phyloP scores from a whole-genome alignment of 2,888 invertebrate species.

The Archips crataeganus region DNA sequence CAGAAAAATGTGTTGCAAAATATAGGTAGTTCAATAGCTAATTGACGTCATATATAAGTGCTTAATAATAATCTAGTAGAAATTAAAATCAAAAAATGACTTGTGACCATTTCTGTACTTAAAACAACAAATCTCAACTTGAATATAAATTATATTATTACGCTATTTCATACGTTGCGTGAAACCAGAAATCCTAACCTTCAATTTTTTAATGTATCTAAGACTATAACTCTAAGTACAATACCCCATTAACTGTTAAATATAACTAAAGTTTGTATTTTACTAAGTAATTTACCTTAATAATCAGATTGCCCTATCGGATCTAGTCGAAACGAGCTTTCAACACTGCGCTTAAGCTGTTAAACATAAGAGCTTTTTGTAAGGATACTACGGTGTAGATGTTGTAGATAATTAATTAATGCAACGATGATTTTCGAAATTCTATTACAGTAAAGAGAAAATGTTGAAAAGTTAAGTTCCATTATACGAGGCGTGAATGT shows the following conservation, averaged over 20 bases:
- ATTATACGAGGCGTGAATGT: slow-evolving; percentile 44
- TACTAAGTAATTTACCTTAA: slow-evolving; percentile 33
- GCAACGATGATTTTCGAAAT: slow-evolving; percentile 58
- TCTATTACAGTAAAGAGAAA: slow-evolving; percentile 52
- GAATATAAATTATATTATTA: not conserved
- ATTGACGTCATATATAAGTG: too few species aligned
- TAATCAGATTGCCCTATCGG: slow-evolving; percentile 46
- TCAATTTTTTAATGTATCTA: not conserved
- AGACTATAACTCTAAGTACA: not conserved
- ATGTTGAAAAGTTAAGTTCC: slow-evolving; percentile 53
- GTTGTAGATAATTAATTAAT: slow-evolving; percentile 66
- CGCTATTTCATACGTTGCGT: too few species aligned
- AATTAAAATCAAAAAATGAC: not conserved
- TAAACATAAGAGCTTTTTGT: slow-evolving; percentile 80
- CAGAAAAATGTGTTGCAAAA: too few species aligned
- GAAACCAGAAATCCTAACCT: not conserved
- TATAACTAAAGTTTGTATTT: slow-evolving; percentile 24
- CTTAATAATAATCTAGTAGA: too few species aligned
- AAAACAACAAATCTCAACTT: not conserved
- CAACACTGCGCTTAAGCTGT: slow-evolving; percentile 72
- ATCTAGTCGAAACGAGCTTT: slow-evolving; percentile 74
- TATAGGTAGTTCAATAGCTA: too few species aligned
- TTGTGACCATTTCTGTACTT: not conserved
- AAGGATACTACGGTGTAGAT: slow-evolving; percentile 61
- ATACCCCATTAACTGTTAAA: slow-evolving; percentile 23